These are phyloP conservation scores for Spongilla lacustris DNA, from an alignment of 37 sponge, comb jelly and placozoan genomes.

Conservation along the genomic window DNA sequence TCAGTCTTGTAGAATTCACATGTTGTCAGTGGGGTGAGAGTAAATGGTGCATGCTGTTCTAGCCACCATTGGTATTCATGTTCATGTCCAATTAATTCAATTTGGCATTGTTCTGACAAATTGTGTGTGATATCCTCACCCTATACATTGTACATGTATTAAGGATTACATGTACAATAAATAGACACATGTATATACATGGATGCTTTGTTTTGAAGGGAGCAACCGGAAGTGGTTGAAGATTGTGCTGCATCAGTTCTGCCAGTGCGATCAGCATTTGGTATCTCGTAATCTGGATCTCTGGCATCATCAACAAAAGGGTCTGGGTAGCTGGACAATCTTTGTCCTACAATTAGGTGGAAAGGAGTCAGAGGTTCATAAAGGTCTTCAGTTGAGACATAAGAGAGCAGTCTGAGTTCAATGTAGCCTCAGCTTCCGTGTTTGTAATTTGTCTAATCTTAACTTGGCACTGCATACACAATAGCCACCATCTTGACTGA, in stretches of 20 bases:
- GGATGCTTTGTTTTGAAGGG: no score
- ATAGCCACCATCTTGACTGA: no score
- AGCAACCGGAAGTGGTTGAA: constrained; percentile 37
- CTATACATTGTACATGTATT: no score
- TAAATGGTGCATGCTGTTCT: no score
- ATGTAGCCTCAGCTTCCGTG: constrained; percentile 22
- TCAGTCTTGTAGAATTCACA: no score
- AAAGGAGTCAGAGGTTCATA: constrained; percentile 27
- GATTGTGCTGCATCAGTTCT: not conserved
- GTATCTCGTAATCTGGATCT: constrained; percentile 4
- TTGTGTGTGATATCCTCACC: no score
- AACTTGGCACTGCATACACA: constrained; percentile 19
- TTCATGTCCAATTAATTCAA: no score
- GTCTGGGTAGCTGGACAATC: constrained; percentile 3
- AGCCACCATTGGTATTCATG: no score
- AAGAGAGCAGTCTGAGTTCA: constrained; percentile 22
- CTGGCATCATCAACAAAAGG: not conserved
- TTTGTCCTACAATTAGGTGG: constrained; percentile 13
- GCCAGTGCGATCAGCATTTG: not conserved
- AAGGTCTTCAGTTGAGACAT: constrained; percentile 14
- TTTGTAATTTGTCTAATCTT: constrained; percentile 9
- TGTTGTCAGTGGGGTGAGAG: no score
- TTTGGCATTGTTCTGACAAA: no score
- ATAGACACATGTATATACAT: no score
- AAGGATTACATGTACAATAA: no score